Evolutionary conservation across 2,113 vertebrate species (phyloP), one percentile per base, ranked within the genome.

Genomic region (Nothobranchius kuhntae): DNA sequence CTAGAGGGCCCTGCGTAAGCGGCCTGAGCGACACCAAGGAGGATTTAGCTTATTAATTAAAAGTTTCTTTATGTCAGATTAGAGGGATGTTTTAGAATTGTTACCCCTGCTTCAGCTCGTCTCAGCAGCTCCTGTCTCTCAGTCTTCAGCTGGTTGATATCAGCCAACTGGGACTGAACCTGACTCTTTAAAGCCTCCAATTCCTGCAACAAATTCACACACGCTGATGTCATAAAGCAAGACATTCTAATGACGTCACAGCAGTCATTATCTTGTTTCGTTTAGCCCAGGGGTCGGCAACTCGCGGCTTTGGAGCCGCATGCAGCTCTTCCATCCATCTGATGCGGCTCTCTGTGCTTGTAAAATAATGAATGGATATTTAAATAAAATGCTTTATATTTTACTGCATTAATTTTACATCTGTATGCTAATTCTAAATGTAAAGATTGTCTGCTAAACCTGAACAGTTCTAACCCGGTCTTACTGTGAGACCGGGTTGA

Each of bases 101-200:
- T 86, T 89, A 94, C 90, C 76, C 3, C 75, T 50, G 87, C 81
- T 10, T 71, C 93, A 73, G 84, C 82, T 89, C 88, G 86, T 70
- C 91, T 91, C 4, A 95, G 77, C 2, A 95, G 92, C 55, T 96
- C 94, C 60, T 94, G 91, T 53, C 92, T 95, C 81, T 97, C 95
- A 0, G 82, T 60, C 82, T 95, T 93, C 60, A 98, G 92, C 62
- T 92, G 92, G 13, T 82, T 78, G 58, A 98, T 95, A 78, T 98
- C 95, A 35, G 75, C 30, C 15, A 89, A 87, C 82, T 96, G 94
- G 5, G 92, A 86, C 17, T 94, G 90, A 65, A 95, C 77, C 79
- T 94, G 95, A 76, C 78, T 90, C 85, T 90, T 94, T 75, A 98
- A 89, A 40, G 75, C 52, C 75, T 95, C 93, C 36, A 97, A 60